phyloP scores from a whole-genome alignment of 2,888 invertebrate genomes.

The Lasioglossum pauxillum region DNA sequence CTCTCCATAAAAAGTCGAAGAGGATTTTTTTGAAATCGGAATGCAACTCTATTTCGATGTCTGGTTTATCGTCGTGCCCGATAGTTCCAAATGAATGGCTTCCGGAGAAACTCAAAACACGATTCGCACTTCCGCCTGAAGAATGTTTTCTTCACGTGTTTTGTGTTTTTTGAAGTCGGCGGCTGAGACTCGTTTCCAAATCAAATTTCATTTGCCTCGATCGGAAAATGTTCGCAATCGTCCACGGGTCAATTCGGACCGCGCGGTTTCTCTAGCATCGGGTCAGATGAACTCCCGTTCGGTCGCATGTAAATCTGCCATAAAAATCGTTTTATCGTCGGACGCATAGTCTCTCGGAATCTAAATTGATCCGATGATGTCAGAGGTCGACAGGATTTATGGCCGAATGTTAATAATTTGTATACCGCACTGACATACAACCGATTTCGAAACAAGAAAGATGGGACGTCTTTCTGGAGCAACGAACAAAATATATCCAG shows the following conservation, averaged over 20 bases:
- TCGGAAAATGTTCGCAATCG: not conserved
- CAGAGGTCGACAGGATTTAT: constrained; percentile 20
- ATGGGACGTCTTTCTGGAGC: not conserved
- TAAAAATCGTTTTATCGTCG: not conserved
- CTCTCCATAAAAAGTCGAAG: not conserved
- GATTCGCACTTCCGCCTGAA: not conserved
- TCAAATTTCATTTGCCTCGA: not conserved
- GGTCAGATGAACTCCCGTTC: not conserved
- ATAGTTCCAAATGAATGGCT: not conserved
- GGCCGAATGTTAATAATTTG: constrained; percentile 7
- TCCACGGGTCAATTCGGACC: not conserved
- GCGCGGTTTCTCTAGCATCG: not conserved
- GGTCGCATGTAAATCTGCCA: constrained; percentile 2
- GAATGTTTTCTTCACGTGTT: not conserved
- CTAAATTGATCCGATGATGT: not conserved
- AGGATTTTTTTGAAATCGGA: not conserved
- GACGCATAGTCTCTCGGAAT: not conserved
- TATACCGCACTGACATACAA: not conserved
- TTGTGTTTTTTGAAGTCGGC: not conserved
- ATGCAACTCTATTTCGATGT: not conserved
- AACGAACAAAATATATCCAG: not conserved
- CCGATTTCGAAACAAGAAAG: not conserved
- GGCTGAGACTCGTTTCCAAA: not conserved
- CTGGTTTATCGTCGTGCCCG: not conserved
- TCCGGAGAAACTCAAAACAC: not conserved